Base-by-base conservation (phyloP, 2,113 vertebrate genomes). In the Myxocyprinus asiaticus region DNA sequence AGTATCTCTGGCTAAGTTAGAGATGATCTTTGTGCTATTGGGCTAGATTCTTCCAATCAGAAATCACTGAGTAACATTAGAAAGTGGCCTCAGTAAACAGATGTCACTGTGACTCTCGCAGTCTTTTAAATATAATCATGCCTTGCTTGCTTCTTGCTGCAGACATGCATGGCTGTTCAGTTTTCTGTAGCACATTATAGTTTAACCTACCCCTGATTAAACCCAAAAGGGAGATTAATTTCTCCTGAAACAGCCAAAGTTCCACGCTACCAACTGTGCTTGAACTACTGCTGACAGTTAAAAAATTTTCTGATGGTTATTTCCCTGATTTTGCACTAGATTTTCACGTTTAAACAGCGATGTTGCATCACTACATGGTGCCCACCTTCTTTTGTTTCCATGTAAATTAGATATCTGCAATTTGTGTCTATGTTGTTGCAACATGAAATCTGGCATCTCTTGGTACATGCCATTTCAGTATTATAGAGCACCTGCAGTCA, bases 401-500 rank as follows among this genome's bases (percentile, higher is more conserved):
- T 77, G 15, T 50, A 63, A 76, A 67, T 48, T 10, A 17, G 14
- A 62, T 74, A 43, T 33, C 22, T 33, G 22, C 22, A 33, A 33
- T 33, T 1, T 63, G 17, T 63, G 61, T 63, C 33, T 63, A 9
- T 10, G n/a, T 63, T 12, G 4, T 5, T 42, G 72, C 59, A 51
- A 33, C 7, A 48, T 63, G 45, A n/a, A 65, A 56, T 67, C 55
- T 80, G 68, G 61, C 70, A 67, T 33, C 11, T 43, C 53, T 17
- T 9, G 4, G 44, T 74, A 17, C 43, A 61, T 10, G 9, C 43
- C 11, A 44, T 42, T 33, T 33, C 22, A 12, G 63, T 56, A 43
- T 67, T 74, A 43, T 58, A 74, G 63, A 79, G 53, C 70, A 80
- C 78, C 78, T 74, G 78, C 69, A 80, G 44, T 74, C 53, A 74